A percentile compares a stretch with the other conserved stretches of the same genome.
phyloP scores from a whole-genome alignment of 2,797 vertebrate genomes.

The Myoxocephalus aenaeus region DNA sequence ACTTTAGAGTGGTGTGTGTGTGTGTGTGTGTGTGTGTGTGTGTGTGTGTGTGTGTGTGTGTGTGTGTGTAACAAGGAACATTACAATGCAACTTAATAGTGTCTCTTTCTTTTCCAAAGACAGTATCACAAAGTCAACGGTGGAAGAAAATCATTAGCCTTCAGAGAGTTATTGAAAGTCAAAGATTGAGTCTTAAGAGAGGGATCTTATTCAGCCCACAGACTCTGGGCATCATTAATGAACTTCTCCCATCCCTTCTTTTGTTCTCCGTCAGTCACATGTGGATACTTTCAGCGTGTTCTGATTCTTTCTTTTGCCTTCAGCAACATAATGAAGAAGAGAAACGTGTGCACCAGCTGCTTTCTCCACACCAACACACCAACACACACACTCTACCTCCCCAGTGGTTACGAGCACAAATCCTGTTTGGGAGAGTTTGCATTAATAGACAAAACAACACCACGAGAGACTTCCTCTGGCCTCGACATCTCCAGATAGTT shows the following conservation, averaged over 20 bases:
- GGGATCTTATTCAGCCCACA: conserved; percentile 67
- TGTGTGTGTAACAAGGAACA: conserved; percentile 57
- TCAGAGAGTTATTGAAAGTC: conserved; percentile 82
- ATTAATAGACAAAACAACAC: conserved; percentile 23
- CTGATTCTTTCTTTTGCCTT: conserved; percentile 58
- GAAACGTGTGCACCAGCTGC: conserved; percentile 41
- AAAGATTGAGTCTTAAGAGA: conserved; percentile 80
- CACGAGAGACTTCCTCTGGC: conserved; percentile 41
- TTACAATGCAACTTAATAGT: conserved; percentile 74
- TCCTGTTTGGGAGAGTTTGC: background rate
- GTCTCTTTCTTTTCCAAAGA: conserved; percentile 62
- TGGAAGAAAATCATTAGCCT: conserved; percentile 77
- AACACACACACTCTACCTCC: background rate
- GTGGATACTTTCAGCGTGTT: conserved; percentile 58
- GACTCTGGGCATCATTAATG: conserved; percentile 72
- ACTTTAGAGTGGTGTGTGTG: conserved; percentile 55
- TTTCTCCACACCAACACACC: background rate
- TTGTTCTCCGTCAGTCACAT: conserved; percentile 47
- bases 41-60: conserved; percentile 31
- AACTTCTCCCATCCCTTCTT: conserved; percentile 45
- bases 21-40: conserved; percentile 11
- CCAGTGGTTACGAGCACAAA: conserved; percentile 1
- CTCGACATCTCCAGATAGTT: conserved; percentile 14
- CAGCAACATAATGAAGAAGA: conserved; percentile 32
- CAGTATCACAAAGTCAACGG: conserved; percentile 66